A percentile compares a stretch with the other conserved stretches of the same genome.
These are phyloP conservation scores for Cyclophora punctaria DNA, from an alignment of 2,888 invertebrate genomes.

Conservation along the genomic window DNA sequence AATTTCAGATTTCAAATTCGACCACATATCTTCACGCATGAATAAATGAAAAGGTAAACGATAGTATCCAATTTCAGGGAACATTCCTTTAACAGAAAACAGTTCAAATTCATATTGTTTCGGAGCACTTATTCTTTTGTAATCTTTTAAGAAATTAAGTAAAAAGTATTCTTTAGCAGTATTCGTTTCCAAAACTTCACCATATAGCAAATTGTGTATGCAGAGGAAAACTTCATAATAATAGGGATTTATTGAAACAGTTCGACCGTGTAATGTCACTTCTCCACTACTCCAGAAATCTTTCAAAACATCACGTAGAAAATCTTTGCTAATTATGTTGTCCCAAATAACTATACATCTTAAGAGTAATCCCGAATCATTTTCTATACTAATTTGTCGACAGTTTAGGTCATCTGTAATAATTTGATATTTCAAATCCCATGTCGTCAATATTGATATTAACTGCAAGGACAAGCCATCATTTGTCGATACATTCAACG, in stretches of 20 bases:
- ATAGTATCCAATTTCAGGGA: slow-evolving; percentile 68
- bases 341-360: slow-evolving; percentile 57
- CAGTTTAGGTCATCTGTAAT: slow-evolving; percentile 43
- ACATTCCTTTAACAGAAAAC: slow-evolving; percentile 67
- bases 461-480: slow-evolving; percentile 61
- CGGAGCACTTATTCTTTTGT: slow-evolving; percentile 54
- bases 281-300: slow-evolving; percentile 71
- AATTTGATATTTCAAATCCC: slow-evolving; percentile 60
- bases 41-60: slow-evolving; percentile 67
- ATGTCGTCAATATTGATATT: slow-evolving; percentile 52
- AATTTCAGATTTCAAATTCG: slow-evolving; percentile 68
- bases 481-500: slow-evolving; percentile 49
- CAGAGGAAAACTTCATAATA: slow-evolving; percentile 65
- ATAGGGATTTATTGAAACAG: slow-evolving; percentile 63
- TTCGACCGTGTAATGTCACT: slow-evolving; percentile 57
- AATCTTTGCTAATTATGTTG: slow-evolving; percentile 55
- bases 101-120: slow-evolving; percentile 69
- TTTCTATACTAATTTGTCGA: slow-evolving; percentile 41
- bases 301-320: slow-evolving; percentile 51
- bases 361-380: slow-evolving; percentile 39
- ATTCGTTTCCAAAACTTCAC: slow-evolving; percentile 35
- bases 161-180: slow-evolving; percentile 59
- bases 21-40: slow-evolving; percentile 68
- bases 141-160: slow-evolving; percentile 60
- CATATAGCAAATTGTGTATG: slow-evolving; percentile 55